phyloP scores from a whole-genome alignment of 1,140 invertebrate genomes.

The Drosophila insularis region DNA sequence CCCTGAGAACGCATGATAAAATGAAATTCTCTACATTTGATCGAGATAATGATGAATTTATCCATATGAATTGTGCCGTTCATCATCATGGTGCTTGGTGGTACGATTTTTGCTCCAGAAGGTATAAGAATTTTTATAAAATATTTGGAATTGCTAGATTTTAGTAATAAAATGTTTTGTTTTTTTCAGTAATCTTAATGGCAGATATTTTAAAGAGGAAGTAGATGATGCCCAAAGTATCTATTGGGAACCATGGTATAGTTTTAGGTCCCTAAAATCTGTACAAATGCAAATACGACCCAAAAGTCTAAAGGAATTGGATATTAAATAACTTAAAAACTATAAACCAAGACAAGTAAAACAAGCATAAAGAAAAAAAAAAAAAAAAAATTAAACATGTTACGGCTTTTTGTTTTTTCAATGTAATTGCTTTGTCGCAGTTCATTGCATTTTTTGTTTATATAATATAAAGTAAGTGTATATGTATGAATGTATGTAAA shows the following conservation, averaged over 20 bases:
- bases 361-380: not conserved
- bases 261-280: constrained; percentile 59
- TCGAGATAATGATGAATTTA: constrained; percentile 86
- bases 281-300: constrained; percentile 65
- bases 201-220: constrained; percentile 54
- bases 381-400: constrained; percentile 7
- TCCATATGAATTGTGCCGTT: constrained; percentile 85
- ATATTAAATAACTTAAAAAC: constrained; percentile 8
- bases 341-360: not conserved
- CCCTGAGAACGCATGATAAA: constrained; percentile 63
- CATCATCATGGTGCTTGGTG: constrained; percentile 87
- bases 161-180: not conserved
- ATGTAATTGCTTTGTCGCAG: constrained; percentile 49
- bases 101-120: constrained; percentile 84
- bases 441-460: constrained; percentile 43
- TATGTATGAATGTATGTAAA: not conserved
- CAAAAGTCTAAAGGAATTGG: constrained; percentile 40
- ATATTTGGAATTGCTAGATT: not conserved
- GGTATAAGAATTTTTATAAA: constrained; percentile 28
- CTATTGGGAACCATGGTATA: constrained; percentile 69
- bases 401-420: not conserved
- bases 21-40: constrained; percentile 73
- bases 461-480: not conserved
- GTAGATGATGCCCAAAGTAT: constrained; percentile 49
- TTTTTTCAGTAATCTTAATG: constrained; percentile 61